These are phyloP conservation scores for Trinorchestia longiramus DNA, from an alignment of 1,140 invertebrate species.

Conservation along the genomic window DNA sequence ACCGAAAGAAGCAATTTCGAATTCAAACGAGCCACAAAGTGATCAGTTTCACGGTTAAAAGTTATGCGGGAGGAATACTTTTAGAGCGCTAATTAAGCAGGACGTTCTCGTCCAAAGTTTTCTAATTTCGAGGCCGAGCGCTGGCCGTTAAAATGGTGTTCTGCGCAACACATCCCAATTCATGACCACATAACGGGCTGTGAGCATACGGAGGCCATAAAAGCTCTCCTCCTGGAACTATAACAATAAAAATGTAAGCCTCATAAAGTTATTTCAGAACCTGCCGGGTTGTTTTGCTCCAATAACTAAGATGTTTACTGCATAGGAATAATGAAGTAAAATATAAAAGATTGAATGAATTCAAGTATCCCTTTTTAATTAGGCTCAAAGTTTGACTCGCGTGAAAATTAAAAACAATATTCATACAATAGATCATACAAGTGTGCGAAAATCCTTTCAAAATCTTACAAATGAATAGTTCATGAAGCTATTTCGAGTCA, in stretches of 20 bases:
- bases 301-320: background rate
- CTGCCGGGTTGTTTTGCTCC: background rate
- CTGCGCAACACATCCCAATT: background rate
- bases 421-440: background rate
- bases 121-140: background rate
- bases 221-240: background rate
- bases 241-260: background rate
- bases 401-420: background rate
- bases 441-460: background rate
- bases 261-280: background rate
- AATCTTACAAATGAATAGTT: too few relatives aligned
- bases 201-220: background rate
- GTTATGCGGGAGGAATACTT: slow-evolving; percentile 26
- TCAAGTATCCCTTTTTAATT: background rate
- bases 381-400: background rate
- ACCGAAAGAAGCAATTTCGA: background rate
- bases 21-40: background rate
- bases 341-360: background rate
- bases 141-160: background rate
- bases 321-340: background rate
- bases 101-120: background rate
- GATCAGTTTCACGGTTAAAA: slow-evolving; percentile 19
- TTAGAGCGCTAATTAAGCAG: slow-evolving; percentile 41
- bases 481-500: background rate
- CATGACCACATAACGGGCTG: background rate